Conservation (phyloP, 2,888 invertebrate genomes). For the Peribatodes rhomboidaria region DNA sequence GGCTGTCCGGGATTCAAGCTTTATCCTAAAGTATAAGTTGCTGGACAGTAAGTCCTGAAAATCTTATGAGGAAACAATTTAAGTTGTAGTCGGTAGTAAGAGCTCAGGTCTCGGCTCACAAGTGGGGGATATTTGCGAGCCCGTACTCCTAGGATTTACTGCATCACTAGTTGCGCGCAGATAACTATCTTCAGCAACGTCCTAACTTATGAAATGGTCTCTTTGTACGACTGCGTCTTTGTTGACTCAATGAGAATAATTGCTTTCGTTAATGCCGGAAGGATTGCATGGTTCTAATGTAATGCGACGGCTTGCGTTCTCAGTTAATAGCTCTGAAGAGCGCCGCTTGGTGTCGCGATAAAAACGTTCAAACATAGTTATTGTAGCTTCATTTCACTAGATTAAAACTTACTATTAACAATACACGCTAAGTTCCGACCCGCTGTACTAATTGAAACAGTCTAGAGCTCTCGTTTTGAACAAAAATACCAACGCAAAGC, state of each 20-base stretch:
- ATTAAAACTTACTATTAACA: conserved; percentile 24
- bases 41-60: conserved; percentile 45
- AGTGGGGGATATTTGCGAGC: conserved; percentile 71
- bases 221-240: conserved; percentile 73
- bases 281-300: conserved; percentile 74
- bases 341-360: conserved; percentile 64
- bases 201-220: conserved; percentile 80
- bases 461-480: conserved; percentile 12
- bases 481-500: conserved; percentile 25
- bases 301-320: conserved; percentile 76
- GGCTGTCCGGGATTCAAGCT: no score
- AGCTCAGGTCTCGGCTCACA: conserved; percentile 61
- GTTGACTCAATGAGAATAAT: conserved; percentile 76
- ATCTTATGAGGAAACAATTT: conserved; percentile 63
- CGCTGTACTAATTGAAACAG: conserved; percentile 24
- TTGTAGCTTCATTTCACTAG: conserved; percentile 26
- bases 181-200: conserved; percentile 76
- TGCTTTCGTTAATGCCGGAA: conserved; percentile 72
- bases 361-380: conserved; percentile 60
- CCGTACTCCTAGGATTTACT: conserved; percentile 75
- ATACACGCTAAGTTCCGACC: conserved; percentile 14
- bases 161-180: conserved; percentile 80
- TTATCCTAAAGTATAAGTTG: neutral
- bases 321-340: conserved; percentile 71
- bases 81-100: conserved; percentile 62